Evolutionary conservation across 2,113 vertebrate species (phyloP).

Genomic region (Indicator indicator): DNA sequence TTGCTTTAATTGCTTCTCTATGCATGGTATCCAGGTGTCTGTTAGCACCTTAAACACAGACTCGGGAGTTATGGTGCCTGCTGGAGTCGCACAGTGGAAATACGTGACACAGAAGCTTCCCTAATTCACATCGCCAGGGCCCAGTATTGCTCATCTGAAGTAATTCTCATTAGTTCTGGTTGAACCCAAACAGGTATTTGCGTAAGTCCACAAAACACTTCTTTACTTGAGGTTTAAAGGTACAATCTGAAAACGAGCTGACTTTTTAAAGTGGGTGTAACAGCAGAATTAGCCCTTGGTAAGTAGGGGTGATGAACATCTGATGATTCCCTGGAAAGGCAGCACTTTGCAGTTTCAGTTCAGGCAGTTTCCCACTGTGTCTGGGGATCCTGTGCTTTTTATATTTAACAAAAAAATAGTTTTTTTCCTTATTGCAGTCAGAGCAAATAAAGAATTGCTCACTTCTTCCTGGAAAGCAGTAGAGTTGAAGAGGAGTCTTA

Average conservation of each 20-base stretch:
- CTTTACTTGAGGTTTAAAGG: not conserved
- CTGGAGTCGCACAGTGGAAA: not conserved
- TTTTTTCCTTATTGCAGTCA: not conserved
- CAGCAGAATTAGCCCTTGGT: fast-evolving
- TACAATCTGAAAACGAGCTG: not conserved
- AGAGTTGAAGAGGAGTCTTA: not conserved
- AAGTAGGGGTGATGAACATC: not conserved
- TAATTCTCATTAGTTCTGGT: not conserved
- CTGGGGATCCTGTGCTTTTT: not conserved
- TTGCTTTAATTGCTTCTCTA: not conserved
- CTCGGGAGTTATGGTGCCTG: not conserved
- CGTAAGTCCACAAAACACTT: not conserved
- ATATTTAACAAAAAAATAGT: not conserved
- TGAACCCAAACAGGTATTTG: not conserved
- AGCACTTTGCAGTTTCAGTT: not conserved
- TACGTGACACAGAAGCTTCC: not conserved
- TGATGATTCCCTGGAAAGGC: not conserved
- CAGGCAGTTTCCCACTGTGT: not conserved
- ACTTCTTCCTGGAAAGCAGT: not conserved
- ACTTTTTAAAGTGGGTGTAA: not conserved
- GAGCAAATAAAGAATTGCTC: not conserved
- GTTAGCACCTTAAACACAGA: not conserved
- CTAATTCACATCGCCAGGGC: not conserved
- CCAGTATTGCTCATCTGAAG: not conserved
- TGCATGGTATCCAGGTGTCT: not conserved